phyloP scores from a whole-genome alignment of 2,797 vertebrate species.

The Eupleurogrammus muticus region DNA sequence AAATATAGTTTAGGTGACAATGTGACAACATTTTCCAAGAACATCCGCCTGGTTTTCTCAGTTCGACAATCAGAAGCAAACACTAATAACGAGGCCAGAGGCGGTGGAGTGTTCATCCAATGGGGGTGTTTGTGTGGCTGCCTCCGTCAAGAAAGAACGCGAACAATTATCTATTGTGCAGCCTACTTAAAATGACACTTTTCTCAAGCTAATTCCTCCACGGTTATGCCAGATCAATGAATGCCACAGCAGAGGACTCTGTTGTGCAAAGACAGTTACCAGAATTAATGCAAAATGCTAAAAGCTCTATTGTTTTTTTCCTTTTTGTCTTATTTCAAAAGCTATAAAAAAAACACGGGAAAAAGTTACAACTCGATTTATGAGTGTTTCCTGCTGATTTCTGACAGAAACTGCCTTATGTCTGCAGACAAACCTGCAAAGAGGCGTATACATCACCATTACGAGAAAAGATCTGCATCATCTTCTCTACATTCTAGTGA shows the following conservation, averaged over 20 bases:
- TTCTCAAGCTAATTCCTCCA: neutral
- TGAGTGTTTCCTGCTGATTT: neutral
- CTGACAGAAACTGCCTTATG: neutral
- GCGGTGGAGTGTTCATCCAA: neutral
- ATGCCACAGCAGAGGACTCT: neutral
- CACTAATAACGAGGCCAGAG: neutral
- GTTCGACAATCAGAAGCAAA: neutral
- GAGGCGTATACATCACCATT: neutral
- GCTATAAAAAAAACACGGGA: no score
- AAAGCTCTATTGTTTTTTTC: neutral
- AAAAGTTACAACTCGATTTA: no score
- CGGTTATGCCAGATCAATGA: neutral
- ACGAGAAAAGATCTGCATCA: conserved; percentile 12
- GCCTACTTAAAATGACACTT: neutral
- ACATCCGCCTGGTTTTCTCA: neutral
- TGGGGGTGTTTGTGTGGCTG: neutral
- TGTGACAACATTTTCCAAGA: neutral
- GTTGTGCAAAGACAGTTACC: neutral
- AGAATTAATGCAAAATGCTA: neutral
- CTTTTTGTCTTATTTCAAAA: no score
- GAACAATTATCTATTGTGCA: neutral
- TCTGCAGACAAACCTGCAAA: neutral
- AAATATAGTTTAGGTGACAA: neutral
- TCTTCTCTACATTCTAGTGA: neutral
- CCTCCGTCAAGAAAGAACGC: neutral